phyloP scores from a whole-genome alignment of 2,888 invertebrate species.

The Apeira syringaria region DNA sequence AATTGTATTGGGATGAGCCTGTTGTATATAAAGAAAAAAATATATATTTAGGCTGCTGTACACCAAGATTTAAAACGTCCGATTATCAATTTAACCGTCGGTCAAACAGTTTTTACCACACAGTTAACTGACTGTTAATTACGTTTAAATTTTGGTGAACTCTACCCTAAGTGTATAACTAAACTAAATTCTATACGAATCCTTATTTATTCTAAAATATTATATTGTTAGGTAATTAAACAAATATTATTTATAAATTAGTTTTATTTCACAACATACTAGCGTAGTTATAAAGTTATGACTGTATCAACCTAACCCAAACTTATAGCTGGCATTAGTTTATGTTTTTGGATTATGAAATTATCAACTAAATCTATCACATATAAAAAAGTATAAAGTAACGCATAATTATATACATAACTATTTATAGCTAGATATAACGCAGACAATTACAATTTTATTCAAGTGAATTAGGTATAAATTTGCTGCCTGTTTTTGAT shows the following conservation, averaged over 20 bases:
- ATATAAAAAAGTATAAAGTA: conserved; percentile 57
- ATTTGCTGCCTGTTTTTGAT: conserved; percentile 7
- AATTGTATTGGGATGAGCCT: no score
- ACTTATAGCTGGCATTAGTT: conserved; percentile 81
- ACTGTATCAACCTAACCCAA: conserved; percentile 77
- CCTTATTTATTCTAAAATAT: no score
- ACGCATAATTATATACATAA: conserved; percentile 40
- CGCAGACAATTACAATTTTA: conserved; percentile 2
- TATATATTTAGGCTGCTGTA: no score
- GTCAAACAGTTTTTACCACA: no score
- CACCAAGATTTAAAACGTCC: no score
- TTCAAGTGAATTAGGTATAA: conserved; percentile 11
- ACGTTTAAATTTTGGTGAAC: no score
- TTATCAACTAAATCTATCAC: conserved; percentile 72
- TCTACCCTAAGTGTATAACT: no score
- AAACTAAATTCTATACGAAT: no score
- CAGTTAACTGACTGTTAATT: no score
- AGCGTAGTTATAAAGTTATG: conserved; percentile 74
- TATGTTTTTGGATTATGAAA: conserved; percentile 71
- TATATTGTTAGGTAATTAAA: conserved; percentile 16
- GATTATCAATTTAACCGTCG: no score
- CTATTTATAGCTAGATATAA: conserved; percentile 7
- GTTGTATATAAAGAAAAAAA: no score
- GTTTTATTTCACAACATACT: conserved; percentile 81
- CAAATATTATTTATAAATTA: conserved; percentile 64